Conservation (phyloP, 2,888 invertebrate genomes). For the Agonopterix arenella region DNA sequence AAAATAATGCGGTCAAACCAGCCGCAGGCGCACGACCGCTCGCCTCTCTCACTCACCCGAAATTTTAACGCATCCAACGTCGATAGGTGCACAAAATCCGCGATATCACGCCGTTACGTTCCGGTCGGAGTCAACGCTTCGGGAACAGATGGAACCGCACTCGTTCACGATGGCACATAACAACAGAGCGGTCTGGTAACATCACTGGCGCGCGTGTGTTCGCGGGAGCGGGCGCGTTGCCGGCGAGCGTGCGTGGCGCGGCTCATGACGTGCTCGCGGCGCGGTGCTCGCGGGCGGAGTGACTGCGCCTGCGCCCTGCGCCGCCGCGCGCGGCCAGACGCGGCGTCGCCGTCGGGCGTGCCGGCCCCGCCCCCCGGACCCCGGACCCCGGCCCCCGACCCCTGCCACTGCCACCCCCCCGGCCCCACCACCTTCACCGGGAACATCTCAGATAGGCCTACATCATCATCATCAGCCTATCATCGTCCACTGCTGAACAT, state of each 20-base stretch:
- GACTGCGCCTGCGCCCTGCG: constrained; percentile 49
- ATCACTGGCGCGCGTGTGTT: constrained; percentile 59
- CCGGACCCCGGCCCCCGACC: constrained; percentile 19
- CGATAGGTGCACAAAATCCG: constrained; percentile 62
- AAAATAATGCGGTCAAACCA: constrained; percentile 76
- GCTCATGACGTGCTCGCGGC: constrained; percentile 36
- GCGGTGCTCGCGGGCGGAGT: constrained; percentile 51
- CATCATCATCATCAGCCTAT: no score
- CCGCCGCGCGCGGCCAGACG: constrained; percentile 34
- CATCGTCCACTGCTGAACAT: no score
- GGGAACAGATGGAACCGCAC: constrained; percentile 63
- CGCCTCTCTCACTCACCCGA: constrained; percentile 73
- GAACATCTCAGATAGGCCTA: neutral
- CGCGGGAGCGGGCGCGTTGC: constrained; percentile 49
- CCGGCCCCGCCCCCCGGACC: constrained; percentile 22
- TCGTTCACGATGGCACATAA: constrained; percentile 64
- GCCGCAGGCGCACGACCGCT: constrained; percentile 62
- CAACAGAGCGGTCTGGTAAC: constrained; percentile 58
- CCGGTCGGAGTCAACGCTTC: constrained; percentile 53
- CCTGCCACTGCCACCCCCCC: constrained; percentile 17
- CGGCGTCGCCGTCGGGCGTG: constrained; percentile 22
- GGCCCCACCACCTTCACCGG: constrained; percentile 11
- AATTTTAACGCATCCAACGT: constrained; percentile 74
- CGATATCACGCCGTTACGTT: constrained; percentile 33
- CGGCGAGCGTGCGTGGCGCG: constrained; percentile 26